phyloP scores from a whole-genome alignment of 2,888 invertebrate species.

The Aporophyla lueneburgensis region DNA sequence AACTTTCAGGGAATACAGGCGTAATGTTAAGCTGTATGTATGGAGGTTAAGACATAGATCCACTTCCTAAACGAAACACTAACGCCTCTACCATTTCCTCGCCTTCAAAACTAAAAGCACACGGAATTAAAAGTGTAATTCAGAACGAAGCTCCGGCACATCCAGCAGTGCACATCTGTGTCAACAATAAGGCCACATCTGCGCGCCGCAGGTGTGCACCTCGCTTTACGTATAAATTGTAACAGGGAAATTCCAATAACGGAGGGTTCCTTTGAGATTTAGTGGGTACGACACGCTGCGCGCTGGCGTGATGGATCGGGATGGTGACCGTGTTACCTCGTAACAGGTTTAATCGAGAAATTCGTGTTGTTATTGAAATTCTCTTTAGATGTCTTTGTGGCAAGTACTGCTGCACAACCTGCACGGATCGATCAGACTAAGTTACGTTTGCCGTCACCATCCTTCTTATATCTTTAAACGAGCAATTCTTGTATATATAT shows the following conservation, averaged over 20 bases:
- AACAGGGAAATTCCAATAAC: slow-evolving; percentile 72
- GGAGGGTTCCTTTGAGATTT: slow-evolving; percentile 56
- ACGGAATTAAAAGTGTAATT: slow-evolving; percentile 30
- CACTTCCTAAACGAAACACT: not conserved
- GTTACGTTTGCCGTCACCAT: too few species aligned
- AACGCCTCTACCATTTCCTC: not conserved
- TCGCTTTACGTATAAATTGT: slow-evolving; percentile 71
- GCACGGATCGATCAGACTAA: too few species aligned
- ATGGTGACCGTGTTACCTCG: too few species aligned
- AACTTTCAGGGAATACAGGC: too few species aligned
- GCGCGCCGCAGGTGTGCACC: slow-evolving; percentile 67
- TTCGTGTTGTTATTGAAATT: slow-evolving; percentile 4
- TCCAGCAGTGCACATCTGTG: slow-evolving; percentile 64
- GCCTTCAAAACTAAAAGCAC: not conserved
- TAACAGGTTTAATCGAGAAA: not conserved
- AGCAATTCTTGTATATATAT: too few species aligned
- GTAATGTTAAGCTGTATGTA: too few species aligned
- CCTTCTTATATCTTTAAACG: too few species aligned
- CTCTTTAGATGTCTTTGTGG: not conserved
- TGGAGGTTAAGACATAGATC: too few species aligned
- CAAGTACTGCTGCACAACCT: too few species aligned
- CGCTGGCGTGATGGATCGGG: slow-evolving; percentile 49
- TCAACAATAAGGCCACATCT: slow-evolving; percentile 70
- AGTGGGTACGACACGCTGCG: slow-evolving; percentile 56
- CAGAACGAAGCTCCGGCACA: slow-evolving; percentile 36